A percentile compares a stretch with the other conserved stretches of the same genome.
Evolutionary conservation across 2,888 invertebrate species (phyloP).

Genomic region (Labia minor): DNA sequence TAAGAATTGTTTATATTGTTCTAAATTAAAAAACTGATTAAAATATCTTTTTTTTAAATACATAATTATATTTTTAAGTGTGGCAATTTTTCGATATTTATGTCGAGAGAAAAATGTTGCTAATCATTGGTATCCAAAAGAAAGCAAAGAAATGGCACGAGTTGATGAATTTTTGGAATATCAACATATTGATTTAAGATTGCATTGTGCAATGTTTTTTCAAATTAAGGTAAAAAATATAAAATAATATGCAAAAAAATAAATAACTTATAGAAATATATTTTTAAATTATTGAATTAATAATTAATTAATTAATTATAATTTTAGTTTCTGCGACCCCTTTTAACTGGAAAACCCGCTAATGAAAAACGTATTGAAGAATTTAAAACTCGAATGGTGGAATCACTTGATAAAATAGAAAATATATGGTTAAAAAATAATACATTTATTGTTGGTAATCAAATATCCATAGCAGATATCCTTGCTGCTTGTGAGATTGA

Average conservation of each 20-base stretch:
- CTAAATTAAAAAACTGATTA: too few species aligned
- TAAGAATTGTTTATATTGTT: too few species aligned
- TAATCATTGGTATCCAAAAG: conserved; percentile 44
- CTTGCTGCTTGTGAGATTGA: conserved; percentile 38
- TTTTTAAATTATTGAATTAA: too few species aligned
- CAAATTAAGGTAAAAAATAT: conserved; percentile 33
- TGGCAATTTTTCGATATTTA: conserved; percentile 43
- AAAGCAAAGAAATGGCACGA: conserved; percentile 36
- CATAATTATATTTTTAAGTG: too few species aligned
- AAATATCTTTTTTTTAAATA: too few species aligned
- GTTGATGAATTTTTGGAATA: conserved; percentile 44
- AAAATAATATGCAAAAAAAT: too few species aligned
- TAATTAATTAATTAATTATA: too few species aligned
- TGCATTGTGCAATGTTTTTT: conserved; percentile 38
- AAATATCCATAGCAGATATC: conserved; percentile 37
- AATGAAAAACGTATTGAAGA: conserved; percentile 29
- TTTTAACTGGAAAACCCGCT: conserved; percentile 31
- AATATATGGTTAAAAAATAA: conserved; percentile 31
- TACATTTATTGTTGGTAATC: conserved; percentile 32
- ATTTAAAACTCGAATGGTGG: conserved; percentile 30
- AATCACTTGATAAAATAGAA: conserved; percentile 32
- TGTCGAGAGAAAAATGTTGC: conserved; percentile 34
- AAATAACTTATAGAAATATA: too few species aligned
- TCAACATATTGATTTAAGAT: conserved; percentile 42
- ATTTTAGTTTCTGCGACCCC: conserved; percentile 32